These are phyloP conservation scores for Apostichopus japonicus DNA, from an alignment of 35 echinoderm and acorn worm genomes.

Conservation along the genomic window DNA sequence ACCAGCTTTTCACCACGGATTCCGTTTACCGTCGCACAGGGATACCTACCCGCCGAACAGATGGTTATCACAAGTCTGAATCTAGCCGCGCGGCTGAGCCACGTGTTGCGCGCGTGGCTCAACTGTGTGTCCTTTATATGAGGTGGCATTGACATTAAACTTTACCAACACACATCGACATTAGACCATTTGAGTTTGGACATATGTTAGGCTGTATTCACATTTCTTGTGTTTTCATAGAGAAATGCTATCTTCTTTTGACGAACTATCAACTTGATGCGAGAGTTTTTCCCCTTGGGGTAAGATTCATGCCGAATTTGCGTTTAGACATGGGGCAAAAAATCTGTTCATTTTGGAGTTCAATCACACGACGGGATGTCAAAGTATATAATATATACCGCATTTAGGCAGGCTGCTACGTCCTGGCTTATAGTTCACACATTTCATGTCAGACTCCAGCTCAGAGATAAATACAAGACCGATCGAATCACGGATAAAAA, in stretches of 20 bases:
- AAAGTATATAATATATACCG: too few relatives aligned
- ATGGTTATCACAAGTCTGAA: conserved; percentile 8
- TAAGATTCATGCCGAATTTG: neutral
- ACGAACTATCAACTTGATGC: conserved; percentile 4
- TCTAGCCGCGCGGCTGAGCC: conserved; percentile 6
- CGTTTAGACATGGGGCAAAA: conserved; percentile 4
- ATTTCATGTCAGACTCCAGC: too few relatives aligned
- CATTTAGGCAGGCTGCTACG: neutral
- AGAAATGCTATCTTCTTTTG: neutral
- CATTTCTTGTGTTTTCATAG: neutral
- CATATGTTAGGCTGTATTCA: conserved; percentile 12
- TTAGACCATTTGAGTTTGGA: conserved; percentile 1
- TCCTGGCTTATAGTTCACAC: neutral
- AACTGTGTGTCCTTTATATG: neutral
- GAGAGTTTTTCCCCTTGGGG: conserved; percentile 3
- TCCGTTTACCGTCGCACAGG: conserved; percentile 10
- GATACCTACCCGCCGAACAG: conserved; percentile 14
- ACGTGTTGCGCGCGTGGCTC: conserved; percentile 31
- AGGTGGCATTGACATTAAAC: conserved; percentile 22
- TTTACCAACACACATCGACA: conserved; percentile 3
- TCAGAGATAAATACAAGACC: too few relatives aligned
- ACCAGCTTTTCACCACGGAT: conserved; percentile 5
- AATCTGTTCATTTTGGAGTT: conserved; percentile 42
- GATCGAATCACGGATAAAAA: too few relatives aligned
- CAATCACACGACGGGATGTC: neutral